Base-by-base conservation (phyloP, 2,888 invertebrate species). In the Drosophila bunnanda region DNA sequence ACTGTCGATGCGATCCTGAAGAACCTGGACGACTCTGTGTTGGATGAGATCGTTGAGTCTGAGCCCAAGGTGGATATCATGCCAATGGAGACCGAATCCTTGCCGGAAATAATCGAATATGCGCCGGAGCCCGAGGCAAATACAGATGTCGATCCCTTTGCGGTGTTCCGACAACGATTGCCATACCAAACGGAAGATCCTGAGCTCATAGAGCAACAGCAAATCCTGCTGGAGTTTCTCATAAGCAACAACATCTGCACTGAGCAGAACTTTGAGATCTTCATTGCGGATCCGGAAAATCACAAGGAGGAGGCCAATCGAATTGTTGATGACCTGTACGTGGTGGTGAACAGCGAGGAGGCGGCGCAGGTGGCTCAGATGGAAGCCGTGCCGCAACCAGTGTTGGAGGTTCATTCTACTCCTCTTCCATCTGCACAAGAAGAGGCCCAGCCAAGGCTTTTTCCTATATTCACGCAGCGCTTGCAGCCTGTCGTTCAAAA, bases 161-260 rank as follows among this genome's bases (percentile, higher is more conserved):
- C 57, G 3, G 78, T 81, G 34, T 92, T 91, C 41, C 90, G 90
- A 4, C 78, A 80, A 20, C 88, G 88, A 36, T 54, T 92, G 34
- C 92, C 92, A 0, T 92, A 89, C 65, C 86, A 91, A 39, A 92
- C 92, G 4, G 68, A 61, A 2, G 90, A 92, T 78, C 90, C 91
- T 0, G 78, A 83, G 22, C 54, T 82, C 4, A 90, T 92, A 3
- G 91, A 92, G 53, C 91, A 91, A 32, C 92, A 92, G 66, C 68
- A 90, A 48, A 73, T 91, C 7, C 72, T 92, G 4, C 75, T 92
- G 2, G 91, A 92, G 61, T 92, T 92, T 62, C 74, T 92, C 7
- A 92, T 92, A 2, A 87, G 82, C 30, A 92, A 92, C 61, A 83
- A 91, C 65, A 92, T 92, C 34, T 92, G 92, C 57, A 91, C 86